Evolutionary conservation across 2,797 vertebrate species (phyloP), one percentile per base, ranked within the genome.

Genomic region (Heteromormyrus szaboi): DNA sequence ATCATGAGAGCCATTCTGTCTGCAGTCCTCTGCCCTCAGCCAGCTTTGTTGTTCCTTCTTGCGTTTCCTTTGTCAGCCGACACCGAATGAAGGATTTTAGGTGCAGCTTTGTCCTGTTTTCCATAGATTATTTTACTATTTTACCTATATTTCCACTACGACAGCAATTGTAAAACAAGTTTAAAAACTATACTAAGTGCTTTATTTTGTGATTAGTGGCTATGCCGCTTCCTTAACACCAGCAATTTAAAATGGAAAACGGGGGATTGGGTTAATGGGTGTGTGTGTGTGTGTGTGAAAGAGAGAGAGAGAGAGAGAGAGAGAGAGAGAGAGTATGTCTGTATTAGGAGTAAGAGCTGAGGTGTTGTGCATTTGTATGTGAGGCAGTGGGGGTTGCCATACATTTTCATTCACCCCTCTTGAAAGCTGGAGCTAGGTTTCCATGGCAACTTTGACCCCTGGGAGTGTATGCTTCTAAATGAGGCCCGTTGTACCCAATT

Each of bases 361-460:
- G 48, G 11, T 54, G 84, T 85, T 76, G 88, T 88, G 85, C 65
- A 59, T 90, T 88, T 89, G 84, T 90, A 87, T 90, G 79, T 90
- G 59, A 72, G 11, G 84, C 89, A 56, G 29, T 85, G 85, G 68
- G 81, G 59, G 92, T 85, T 93, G 88, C 93, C 94, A 93, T 85
- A 90, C 89, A 89, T 91, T 89, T 94, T 90, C 92, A 95, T 95
- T 95, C 93, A 95, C 94, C 94, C 93, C 94, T 93, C 93, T 94
- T 95, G 93, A 95, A 96, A 95, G 94, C 93, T 91, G 93, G 92
- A 95, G 94, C 94, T 93, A 93, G 93, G 96, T 97, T 96, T 94
- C 95, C 95, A 96, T 95, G 95, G 94, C 91, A 95, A 96, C 94
- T 48, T 92, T 95, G 95, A 96, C 95, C 96, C 94, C 91, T 93